Evolutionary conservation across 2,797 vertebrate species (phyloP).

Genomic region (Arnoldichthys spilopterus): DNA sequence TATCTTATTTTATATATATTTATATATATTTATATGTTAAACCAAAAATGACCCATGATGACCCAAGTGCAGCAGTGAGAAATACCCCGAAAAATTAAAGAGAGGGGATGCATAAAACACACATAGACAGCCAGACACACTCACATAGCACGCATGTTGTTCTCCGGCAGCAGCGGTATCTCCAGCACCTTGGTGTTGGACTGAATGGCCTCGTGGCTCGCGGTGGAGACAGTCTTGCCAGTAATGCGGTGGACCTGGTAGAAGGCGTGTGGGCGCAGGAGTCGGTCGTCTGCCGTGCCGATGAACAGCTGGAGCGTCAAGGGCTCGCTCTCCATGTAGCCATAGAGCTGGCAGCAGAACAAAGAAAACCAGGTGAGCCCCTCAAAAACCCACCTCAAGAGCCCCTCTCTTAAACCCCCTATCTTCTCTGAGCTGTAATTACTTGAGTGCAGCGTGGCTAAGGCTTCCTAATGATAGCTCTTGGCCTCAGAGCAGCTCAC

Average conservation of each 20-base stretch:
- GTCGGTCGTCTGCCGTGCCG: conserved; percentile 88
- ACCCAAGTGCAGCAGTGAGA: too few relatives aligned
- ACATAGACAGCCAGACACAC: conserved; percentile 43
- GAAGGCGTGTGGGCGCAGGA: conserved; percentile 88
- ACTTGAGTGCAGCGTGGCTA: conserved; percentile 68
- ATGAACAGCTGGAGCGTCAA: conserved; percentile 90
- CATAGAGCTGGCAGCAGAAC: conserved; percentile 85
- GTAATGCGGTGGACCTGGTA: conserved; percentile 91
- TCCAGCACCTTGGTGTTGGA: conserved; percentile 89
- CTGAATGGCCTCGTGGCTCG: conserved; percentile 85
- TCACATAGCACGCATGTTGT: conserved; percentile 89
- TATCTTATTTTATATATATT: too few relatives aligned
- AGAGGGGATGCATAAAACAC: too few relatives aligned
- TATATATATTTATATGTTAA: too few relatives aligned
- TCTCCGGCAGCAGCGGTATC: conserved; percentile 86
- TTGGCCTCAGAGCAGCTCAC: conserved; percentile 40
- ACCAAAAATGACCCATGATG: too few relatives aligned
- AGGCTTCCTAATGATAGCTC: conserved; percentile 63
- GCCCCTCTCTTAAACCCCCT: conserved; percentile 66
- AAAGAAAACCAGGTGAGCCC: conserved; percentile 79
- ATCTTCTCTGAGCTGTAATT: conserved; percentile 70
- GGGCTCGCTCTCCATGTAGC: conserved; percentile 86
- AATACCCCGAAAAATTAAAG: too few relatives aligned
- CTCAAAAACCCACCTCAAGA: conserved; percentile 63
- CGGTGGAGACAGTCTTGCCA: conserved; percentile 87